A percentile compares a stretch with the other conserved stretches of the same genome.
Evolutionary conservation across 2,113 vertebrate species (phyloP).

Genomic region (Stercorarius parasiticus): DNA sequence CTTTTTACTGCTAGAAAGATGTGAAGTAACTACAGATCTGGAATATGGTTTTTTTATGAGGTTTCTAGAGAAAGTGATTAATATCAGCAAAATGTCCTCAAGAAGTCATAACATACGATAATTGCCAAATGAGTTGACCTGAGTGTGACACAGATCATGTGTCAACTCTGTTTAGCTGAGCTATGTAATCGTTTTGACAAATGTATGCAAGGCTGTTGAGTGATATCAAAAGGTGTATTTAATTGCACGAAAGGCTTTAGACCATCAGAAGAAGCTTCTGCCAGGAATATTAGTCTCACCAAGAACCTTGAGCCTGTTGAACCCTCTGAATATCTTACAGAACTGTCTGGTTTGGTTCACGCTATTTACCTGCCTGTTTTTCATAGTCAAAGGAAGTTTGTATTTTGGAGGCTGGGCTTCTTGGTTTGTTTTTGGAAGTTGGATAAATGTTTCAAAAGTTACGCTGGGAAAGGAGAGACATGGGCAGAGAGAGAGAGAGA

Average conservation of each 20-base stretch:
- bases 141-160: not conserved
- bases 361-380: not conserved
- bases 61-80: not conserved
- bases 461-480: not conserved
- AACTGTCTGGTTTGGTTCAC: not conserved
- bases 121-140: not conserved
- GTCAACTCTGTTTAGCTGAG: not conserved
- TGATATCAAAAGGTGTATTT: not conserved
- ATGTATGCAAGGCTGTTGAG: not conserved
- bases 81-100: not conserved
- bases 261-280: not conserved
- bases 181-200: not conserved
- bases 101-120: not conserved
- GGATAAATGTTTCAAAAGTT: not conserved
- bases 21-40: not conserved
- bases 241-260: not conserved
- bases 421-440: not conserved
- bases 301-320: not conserved
- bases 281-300: not conserved
- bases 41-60: not conserved
- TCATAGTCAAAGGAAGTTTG: not conserved
- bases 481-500: not conserved
- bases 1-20: not conserved
- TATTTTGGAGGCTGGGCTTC: not conserved
- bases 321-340: not conserved